Base-by-base conservation (phyloP, 2,113 vertebrate species). In the Prietella phreatophila region DNA sequence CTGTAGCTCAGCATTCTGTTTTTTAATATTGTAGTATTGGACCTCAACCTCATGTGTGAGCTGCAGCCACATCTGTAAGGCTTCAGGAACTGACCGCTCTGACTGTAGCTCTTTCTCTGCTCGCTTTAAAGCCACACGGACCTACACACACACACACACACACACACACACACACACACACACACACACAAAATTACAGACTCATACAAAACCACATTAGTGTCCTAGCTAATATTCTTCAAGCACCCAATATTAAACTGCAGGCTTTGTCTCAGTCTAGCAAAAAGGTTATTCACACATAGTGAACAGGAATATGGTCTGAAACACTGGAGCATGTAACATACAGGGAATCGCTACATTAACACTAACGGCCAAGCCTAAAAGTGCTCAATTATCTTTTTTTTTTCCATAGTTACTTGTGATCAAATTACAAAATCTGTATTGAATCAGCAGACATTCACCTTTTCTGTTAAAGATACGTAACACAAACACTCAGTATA, bases 21-120 rank as follows among this genome's bases (percentile, higher is more conserved):
- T 98, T 95, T 99, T 99, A 91, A 99, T 99, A 92, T 99, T 99
- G 94, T 99, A 99, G 94, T 99, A 99, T 0, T 99, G 98, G 5
- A 99, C 97, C 94, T 99, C 98, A 80, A 99, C 98, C 94, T 99
- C 98, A 2, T 99, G 97, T 0, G 98, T 99, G 91, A 99, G 94
- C 93, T 99, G 98, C 36, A 99, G 97, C 98, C 98, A 99, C 93
- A 98, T 99, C 92, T 99, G 98, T 76, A 99, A 95, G 6, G 97
- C 96, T 91, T 99, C 98, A 5, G 98, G 98, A 91, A 99, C 96
- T 88, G 97, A 98, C 93, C 97, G 97, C 88, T 96, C 98, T 36
- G 97, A 96, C 93, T 97, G 96, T 91, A 98, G 93, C 92, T 99
- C 97, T 91, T 99, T 99, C 93, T 99, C 98, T 4, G 98, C 98